Base-by-base conservation (phyloP, 2,113 vertebrate genomes). In the Psittacus erithacus region DNA sequence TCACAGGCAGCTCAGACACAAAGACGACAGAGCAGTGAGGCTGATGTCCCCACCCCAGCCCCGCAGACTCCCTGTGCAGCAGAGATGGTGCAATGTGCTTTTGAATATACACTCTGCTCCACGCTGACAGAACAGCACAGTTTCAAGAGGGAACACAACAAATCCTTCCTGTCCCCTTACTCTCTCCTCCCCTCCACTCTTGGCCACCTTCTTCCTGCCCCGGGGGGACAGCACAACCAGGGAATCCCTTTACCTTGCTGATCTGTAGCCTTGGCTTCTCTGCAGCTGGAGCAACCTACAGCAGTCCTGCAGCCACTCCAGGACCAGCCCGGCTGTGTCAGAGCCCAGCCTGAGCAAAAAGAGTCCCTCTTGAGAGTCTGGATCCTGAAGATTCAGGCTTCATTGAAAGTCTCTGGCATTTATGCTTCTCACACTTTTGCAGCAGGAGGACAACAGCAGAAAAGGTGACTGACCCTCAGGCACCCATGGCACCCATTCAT, bases 401-500 rank as follows among this genome's bases (percentile, higher is more conserved):
- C 69, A 44, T 4, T 39, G 14, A 62, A 85, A 93, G 16, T 13
- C 27, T 57, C 47, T 5, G 8, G 35, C 9, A 35, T 62, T 2
- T 44, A 55, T 22, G 10, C 10, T 73, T 76, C 62, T 55, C 3
- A 47, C 10, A 15, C n/a, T 50, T 82, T 8, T 20, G 41, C 59
- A 81, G 65, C 14, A 31, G 28, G 47, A 71, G 50, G 19, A 82
- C 4, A 18, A 5, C 33, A 50, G 19, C 52, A 79, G 71, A 24
- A 65, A 65, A 82, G 29, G 39, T 38, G 7, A 39, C 10, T 7
- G 62, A 38, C n/a, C 27, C 15, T 63, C 10, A 1, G 41, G 13
- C 2, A 0, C 7, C 41, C 14, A 6, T 15, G 27, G n/a, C 17
- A 70, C 27, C 28, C 14, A 1, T 16, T 69, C 4, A 0, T 22